Percentiles rank a stretch among this genome's conserved stretches.
Evolutionary conservation across 2,888 invertebrate species (phyloP).

Genomic region (Drosophila siamana): DNA sequence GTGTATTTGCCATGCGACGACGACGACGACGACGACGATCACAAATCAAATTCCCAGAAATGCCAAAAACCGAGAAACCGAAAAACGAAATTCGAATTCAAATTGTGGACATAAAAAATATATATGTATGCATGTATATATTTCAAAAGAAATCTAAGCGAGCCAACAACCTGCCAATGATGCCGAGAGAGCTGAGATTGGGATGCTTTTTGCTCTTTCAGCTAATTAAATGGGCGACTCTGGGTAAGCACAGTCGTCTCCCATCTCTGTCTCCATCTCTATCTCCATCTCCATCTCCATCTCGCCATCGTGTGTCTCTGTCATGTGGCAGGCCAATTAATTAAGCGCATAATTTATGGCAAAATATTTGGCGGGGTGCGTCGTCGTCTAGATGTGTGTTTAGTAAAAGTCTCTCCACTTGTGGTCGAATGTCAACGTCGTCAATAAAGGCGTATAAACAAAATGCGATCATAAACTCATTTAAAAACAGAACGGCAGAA

Average conservation of each 20-base stretch:
- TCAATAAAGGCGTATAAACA: conserved; percentile 56
- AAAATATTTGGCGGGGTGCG: conserved; percentile 40
- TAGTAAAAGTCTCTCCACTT: neutral
- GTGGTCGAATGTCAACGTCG: conserved; percentile 47
- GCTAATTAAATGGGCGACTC: conserved; percentile 70
- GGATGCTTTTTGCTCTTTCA: conserved; percentile 14
- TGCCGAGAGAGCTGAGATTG: conserved; percentile 2
- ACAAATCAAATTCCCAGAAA: conserved; percentile 61
- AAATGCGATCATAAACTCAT: conserved; percentile 51
- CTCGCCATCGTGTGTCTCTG: neutral
- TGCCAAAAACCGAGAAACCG: conserved; percentile 10
- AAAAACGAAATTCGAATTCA: conserved; percentile 48
- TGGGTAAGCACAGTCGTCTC: conserved; percentile 26
- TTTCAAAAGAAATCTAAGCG: conserved; percentile 64
- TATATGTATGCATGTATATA: conserved; percentile 6
- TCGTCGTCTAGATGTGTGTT: neutral
- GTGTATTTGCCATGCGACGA: conserved; percentile 1
- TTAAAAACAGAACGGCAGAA: conserved; percentile 42
- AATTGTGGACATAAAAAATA: conserved; percentile 35
- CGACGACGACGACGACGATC: too few relatives aligned
- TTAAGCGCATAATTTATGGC: conserved; percentile 82
- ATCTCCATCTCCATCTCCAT: too few relatives aligned
- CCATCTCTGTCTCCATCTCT: neutral
- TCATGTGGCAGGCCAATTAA: conserved; percentile 81
- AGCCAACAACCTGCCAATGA: conserved; percentile 46